Evolutionary conservation across 2,113 vertebrate genomes (phyloP).

Genomic region (Heterotilapia buettikoferi): DNA sequence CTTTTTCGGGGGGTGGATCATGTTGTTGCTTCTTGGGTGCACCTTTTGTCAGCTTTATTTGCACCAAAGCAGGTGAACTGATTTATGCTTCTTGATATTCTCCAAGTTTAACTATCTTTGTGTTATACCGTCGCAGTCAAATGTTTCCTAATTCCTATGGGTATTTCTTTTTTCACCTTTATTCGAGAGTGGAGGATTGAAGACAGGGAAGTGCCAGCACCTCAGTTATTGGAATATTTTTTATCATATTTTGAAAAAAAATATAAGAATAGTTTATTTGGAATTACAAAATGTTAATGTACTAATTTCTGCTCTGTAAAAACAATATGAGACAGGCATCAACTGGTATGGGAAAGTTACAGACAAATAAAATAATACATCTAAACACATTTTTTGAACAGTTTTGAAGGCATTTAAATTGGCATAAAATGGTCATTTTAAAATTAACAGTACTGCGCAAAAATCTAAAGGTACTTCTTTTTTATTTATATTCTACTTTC

Average conservation of each 20-base stretch:
- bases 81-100: background rate
- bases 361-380: background rate
- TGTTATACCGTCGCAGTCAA: background rate
- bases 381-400: background rate
- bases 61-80: background rate
- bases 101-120: background rate
- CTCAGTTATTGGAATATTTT: background rate
- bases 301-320: background rate
- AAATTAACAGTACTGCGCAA: background rate
- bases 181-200: background rate
- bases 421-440: too few species aligned
- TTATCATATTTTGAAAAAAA: background rate
- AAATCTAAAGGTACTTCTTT: background rate
- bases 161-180: background rate
- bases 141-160: background rate
- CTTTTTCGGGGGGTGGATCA: accelerated
- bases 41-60: background rate
- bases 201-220: background rate
- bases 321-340: background rate
- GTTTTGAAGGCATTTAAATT: background rate
- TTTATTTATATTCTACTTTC: background rate
- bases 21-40: background rate
- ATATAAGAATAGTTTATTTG: background rate
- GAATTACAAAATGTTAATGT: background rate
- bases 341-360: background rate